These are phyloP conservation scores for Phenganax subtilis DNA, from an alignment of 92 coral and sea anemone species.

Conservation along the genomic window DNA sequence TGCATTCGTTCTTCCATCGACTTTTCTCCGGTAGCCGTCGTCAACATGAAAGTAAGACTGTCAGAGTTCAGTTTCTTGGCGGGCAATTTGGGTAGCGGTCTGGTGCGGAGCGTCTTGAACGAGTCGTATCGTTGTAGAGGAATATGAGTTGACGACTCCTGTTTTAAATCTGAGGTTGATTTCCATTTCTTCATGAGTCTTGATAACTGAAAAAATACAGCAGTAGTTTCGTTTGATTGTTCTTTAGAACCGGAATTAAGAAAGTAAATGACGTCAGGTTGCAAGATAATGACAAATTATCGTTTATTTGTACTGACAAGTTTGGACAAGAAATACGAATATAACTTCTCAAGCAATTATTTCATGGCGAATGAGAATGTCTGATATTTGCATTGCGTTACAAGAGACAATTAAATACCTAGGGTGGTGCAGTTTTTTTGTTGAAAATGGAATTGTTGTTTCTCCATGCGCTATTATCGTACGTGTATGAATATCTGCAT, in stretches of 20 bases:
- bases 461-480: no score
- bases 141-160: not conserved
- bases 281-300: no score
- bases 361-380: not conserved
- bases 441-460: not conserved
- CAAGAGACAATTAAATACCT: not conserved
- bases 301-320: no score
- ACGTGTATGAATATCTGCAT: no score
- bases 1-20: conserved; percentile 31
- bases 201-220: not conserved
- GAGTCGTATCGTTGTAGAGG: not conserved
- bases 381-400: not conserved
- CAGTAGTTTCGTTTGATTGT: not conserved
- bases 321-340: no score
- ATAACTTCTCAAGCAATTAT: no score
- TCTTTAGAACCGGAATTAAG: not conserved
- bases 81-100: not conserved
- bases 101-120: not conserved
- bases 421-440: not conserved
- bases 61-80: conserved; percentile 12
- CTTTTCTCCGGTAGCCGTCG: conserved; percentile 15
- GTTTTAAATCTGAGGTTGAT: conserved; percentile 3
- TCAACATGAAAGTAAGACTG: conserved; percentile 18
- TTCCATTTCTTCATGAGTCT: conserved; percentile 2
- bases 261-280: no score